A percentile compares a stretch with the other conserved stretches of the same genome.
Evolutionary conservation across 2,113 vertebrate species (phyloP).

Genomic region (Holacanthus passer): DNA sequence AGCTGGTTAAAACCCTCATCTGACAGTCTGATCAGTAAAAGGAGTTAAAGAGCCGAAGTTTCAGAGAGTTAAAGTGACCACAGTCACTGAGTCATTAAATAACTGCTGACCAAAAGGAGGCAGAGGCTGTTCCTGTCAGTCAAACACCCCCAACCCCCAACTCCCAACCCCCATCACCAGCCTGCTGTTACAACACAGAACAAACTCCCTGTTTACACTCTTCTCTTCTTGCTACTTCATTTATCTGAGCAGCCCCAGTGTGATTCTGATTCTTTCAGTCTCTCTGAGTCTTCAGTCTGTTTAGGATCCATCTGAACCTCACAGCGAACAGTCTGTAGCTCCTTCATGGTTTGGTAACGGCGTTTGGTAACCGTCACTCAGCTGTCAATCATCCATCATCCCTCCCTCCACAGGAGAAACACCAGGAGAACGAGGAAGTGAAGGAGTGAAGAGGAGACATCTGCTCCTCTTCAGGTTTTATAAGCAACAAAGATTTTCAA

Average conservation of each 20-base stretch:
- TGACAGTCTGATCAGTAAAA: neutral
- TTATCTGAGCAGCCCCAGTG: too few relatives aligned
- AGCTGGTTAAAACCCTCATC: neutral
- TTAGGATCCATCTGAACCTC: too few relatives aligned
- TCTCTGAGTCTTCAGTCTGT: neutral
- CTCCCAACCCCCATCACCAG: neutral
- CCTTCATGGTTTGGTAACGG: conserved; percentile 11
- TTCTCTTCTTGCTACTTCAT: too few relatives aligned
- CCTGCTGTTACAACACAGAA: conserved; percentile 32
- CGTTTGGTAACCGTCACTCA: conserved; percentile 23
- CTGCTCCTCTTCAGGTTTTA: too few relatives aligned
- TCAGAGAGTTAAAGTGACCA: neutral
- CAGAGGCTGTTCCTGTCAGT: conserved; percentile 80
- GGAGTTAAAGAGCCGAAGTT: neutral
- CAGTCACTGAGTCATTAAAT: conserved; percentile 37
- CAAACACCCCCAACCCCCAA: conserved; percentile 40
- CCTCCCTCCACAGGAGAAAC: neutral
- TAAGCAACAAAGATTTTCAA: too few relatives aligned
- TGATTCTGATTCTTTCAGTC: neutral
- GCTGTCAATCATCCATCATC: conserved; percentile 41
- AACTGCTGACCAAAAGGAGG: conserved; percentile 70
- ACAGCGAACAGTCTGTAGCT: neutral
- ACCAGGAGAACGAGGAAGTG: too few relatives aligned
- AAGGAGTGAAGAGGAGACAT: too few relatives aligned
- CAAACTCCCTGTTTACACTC: conserved; percentile 15